phyloP scores from a whole-genome alignment of 2,113 vertebrate species.

The Equus quagga region DNA sequence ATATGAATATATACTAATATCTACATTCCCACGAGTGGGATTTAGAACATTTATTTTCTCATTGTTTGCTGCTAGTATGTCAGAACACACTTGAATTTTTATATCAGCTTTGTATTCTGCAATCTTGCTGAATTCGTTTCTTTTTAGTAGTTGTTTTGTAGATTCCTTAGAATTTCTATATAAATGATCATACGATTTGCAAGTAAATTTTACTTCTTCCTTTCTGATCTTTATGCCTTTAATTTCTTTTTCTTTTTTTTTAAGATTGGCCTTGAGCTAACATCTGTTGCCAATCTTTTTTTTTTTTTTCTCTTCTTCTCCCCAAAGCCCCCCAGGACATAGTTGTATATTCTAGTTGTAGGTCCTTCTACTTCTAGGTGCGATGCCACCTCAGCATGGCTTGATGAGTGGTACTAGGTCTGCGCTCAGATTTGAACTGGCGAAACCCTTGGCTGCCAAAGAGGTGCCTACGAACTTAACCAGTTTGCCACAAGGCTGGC shows the following conservation, averaged over 20 bases:
- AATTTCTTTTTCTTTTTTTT: not conserved
- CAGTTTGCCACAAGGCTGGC: too few relatives aligned
- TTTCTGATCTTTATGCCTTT: not conserved
- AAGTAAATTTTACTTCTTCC: not conserved
- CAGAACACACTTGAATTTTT: not conserved
- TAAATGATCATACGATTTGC: not conserved
- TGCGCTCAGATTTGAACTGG: too few relatives aligned
- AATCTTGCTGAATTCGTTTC: not conserved
- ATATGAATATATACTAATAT: not conserved
- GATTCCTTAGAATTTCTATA: not conserved
- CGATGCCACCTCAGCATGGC: too few relatives aligned
- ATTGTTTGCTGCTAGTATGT: not conserved
- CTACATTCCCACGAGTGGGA: not conserved
- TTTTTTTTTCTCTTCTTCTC: too few relatives aligned
- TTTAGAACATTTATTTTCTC: constrained; percentile 40
- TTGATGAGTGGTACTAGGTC: too few relatives aligned
- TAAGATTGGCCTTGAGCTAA: too few relatives aligned
- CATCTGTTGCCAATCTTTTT: too few relatives aligned
- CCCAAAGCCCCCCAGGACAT: too few relatives aligned
- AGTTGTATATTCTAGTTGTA: too few relatives aligned
- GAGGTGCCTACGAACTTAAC: too few relatives aligned
- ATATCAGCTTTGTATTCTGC: not conserved
- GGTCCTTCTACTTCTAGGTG: too few relatives aligned
- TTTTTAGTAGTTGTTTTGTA: constrained; percentile 4
- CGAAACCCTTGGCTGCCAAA: too few relatives aligned